Evolutionary conservation across 1,140 invertebrate genomes (phyloP).

Genomic region (Glomeris maerens): DNA sequence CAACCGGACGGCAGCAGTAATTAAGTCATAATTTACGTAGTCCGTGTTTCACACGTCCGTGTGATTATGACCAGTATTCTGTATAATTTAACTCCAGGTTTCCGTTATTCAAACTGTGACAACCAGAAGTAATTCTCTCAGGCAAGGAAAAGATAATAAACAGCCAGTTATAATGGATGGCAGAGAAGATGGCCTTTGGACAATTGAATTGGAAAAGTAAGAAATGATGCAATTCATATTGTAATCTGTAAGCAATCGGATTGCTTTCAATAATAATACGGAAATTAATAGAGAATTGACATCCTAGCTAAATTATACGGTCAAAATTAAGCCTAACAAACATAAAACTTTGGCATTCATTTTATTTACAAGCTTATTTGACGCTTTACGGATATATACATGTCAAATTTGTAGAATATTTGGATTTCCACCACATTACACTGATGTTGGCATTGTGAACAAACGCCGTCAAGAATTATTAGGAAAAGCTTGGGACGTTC

Average conservation of each 20-base stretch:
- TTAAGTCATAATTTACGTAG: too few relatives aligned
- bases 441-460: constrained; percentile 39
- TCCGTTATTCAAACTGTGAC: constrained; percentile 41
- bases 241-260: too few relatives aligned
- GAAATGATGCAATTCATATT: too few relatives aligned
- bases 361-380: too few relatives aligned
- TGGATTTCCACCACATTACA: constrained; percentile 44
- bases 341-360: too few relatives aligned
- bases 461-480: constrained; percentile 37
- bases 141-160: constrained; percentile 27
- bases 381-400: too few relatives aligned
- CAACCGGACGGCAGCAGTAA: constrained; percentile 23
- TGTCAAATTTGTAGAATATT: constrained; percentile 38
- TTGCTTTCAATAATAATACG: too few relatives aligned
- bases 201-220: constrained; percentile 41
- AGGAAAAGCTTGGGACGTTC: constrained; percentile 38
- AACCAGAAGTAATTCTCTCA: constrained; percentile 36
- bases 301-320: too few relatives aligned
- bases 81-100: constrained; percentile 22
- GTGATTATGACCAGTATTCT: too few relatives aligned
- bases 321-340: too few relatives aligned
- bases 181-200: constrained; percentile 36
- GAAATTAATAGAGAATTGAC: too few relatives aligned
- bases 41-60: too few relatives aligned
- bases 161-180: constrained; percentile 39